Percentiles rank a stretch among this genome's conserved stretches.
phyloP scores from a whole-genome alignment of 2,797 vertebrate genomes.

The Rhinoraja longicauda region DNA sequence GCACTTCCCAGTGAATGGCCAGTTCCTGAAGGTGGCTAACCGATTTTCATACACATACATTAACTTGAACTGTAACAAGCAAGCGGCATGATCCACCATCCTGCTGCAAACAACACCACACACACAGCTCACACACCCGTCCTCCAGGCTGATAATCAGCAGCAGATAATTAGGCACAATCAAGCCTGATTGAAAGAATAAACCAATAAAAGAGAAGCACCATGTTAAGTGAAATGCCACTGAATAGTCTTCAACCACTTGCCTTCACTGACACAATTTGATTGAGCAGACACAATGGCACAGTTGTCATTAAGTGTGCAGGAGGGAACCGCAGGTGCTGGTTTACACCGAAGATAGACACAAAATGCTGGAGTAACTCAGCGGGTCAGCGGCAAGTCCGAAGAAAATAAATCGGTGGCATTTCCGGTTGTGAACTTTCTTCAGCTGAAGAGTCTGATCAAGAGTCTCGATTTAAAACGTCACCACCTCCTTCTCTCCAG shows the following conservation, averaged over 20 bases:
- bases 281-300: not conserved
- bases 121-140: not conserved
- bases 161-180: not conserved
- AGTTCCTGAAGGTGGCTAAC: slow-evolving; percentile 62
- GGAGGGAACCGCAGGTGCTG: no score
- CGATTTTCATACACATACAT: slow-evolving; percentile 66
- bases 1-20: slow-evolving; percentile 71
- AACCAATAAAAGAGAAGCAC: not conserved
- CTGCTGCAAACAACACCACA: not conserved
- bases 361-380: no score
- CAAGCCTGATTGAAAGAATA: not conserved
- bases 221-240: not conserved
- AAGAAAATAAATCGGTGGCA: no score
- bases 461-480: no score
- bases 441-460: no score
- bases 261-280: not conserved
- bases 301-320: not conserved
- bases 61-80: slow-evolving; percentile 51
- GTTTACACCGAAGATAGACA: no score
- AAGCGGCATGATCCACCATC: not conserved
- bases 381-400: no score
- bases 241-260: not conserved
- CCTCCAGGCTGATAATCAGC: not conserved
- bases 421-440: no score
- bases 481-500: no score